Percentiles rank a stretch among this genome's conserved stretches.
Evolutionary conservation across 2,113 vertebrate genomes (phyloP).

Genomic region (Galemys pyrenaicus): DNA sequence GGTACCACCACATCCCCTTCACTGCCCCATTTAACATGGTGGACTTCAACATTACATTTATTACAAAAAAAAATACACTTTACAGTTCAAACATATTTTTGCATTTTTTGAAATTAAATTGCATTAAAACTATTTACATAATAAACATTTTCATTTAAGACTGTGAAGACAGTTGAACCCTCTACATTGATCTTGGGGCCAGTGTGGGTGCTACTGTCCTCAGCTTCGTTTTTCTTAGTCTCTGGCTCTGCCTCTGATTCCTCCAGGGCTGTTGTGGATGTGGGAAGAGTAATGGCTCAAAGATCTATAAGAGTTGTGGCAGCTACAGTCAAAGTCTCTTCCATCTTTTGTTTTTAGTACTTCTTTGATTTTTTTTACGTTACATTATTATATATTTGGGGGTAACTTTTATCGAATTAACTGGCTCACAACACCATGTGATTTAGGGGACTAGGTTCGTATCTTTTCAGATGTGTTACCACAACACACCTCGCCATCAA

Average conservation of each 20-base stretch:
- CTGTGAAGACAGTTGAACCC: slow-evolving; percentile 90
- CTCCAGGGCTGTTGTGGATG: slow-evolving; percentile 82
- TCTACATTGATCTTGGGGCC: slow-evolving; percentile 93
- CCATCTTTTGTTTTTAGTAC: slow-evolving; percentile 84
- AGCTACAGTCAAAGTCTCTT: slow-evolving; percentile 81
- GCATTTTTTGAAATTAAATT: slow-evolving; percentile 84
- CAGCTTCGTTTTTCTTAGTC: slow-evolving; percentile 93
- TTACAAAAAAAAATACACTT: slow-evolving; percentile 85
- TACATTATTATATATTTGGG: too few relatives aligned
- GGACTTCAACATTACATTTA: slow-evolving; percentile 86
- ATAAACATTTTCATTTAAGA: slow-evolving; percentile 82
- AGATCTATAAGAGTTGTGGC: slow-evolving; percentile 56
- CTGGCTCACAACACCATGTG: too few relatives aligned
- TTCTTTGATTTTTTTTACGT: neutral
- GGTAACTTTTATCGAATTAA: too few relatives aligned
- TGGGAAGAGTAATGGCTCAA: neutral
- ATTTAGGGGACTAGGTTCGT: too few relatives aligned
- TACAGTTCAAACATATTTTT: slow-evolving; percentile 91
- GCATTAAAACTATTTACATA: slow-evolving; percentile 86
- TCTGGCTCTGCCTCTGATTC: slow-evolving; percentile 86
- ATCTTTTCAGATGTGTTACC: too few relatives aligned
- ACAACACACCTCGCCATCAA: too few relatives aligned
- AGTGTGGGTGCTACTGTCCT: slow-evolving; percentile 93
- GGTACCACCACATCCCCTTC: slow-evolving; percentile 53
- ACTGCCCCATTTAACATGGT: slow-evolving; percentile 74